These are phyloP conservation scores for Sinocyclocheilus anophthalmus DNA, from an alignment of 2,113 vertebrate species.

Conservation along the genomic window DNA sequence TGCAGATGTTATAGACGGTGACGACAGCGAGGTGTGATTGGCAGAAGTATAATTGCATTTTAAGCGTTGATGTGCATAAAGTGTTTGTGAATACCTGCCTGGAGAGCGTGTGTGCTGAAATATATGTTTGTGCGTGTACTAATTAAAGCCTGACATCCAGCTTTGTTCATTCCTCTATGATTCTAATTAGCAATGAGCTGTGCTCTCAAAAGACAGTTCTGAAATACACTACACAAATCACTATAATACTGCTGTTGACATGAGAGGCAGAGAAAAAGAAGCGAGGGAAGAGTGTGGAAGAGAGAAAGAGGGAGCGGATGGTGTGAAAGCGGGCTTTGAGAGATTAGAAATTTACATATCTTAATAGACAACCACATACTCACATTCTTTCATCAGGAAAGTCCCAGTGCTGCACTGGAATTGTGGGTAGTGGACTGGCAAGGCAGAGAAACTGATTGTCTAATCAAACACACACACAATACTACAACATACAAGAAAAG, in stretches of 20 bases:
- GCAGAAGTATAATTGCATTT: conserved; percentile 28
- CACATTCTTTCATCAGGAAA: conserved; percentile 62
- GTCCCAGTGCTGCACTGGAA: conserved; percentile 60
- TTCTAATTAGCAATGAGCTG: conserved; percentile 57
- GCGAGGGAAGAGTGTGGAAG: conserved; percentile 14
- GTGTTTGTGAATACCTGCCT: conserved; percentile 24
- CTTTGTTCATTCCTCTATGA: conserved; percentile 46
- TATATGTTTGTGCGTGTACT: conserved; percentile 44
- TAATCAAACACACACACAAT: conserved; percentile 37
- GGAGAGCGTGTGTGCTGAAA: conserved; percentile 27
- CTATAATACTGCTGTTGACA: conserved; percentile 51
- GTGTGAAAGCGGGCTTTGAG: conserved; percentile 61
- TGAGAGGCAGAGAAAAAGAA: conserved; percentile 34
- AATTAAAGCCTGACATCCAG: conserved; percentile 54
- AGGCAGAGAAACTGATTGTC: conserved; percentile 58
- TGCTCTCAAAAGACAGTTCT: conserved; percentile 51
- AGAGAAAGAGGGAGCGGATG: conserved; percentile 46
- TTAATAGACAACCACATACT: conserved; percentile 66
- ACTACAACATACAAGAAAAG: conserved; percentile 54
- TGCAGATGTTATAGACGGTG: not conserved
- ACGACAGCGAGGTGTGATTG: conserved; percentile 18
- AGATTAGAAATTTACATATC: conserved; percentile 69
- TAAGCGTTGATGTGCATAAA: conserved; percentile 27
- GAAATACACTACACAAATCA: conserved; percentile 54
- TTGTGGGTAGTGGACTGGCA: conserved; percentile 60